phyloP scores from a whole-genome alignment of 2,888 invertebrate genomes.

The Drosophila neutralis region DNA sequence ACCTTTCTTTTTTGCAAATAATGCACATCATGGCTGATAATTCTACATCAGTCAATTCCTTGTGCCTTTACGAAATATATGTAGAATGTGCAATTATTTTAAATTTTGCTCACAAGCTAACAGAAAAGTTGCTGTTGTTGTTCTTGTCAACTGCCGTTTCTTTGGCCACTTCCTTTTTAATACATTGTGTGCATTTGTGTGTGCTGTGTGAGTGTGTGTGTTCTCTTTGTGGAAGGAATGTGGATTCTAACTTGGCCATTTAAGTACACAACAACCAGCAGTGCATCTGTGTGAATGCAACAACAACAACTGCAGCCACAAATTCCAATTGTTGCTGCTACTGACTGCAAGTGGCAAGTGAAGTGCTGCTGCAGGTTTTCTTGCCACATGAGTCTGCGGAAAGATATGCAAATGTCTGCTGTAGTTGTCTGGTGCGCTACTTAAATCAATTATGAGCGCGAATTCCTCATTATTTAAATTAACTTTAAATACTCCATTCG shows the following conservation, averaged over 20 bases:
- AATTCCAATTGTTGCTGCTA: constrained; percentile 50
- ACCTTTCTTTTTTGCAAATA: constrained; percentile 51
- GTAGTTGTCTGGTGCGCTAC: constrained; percentile 56
- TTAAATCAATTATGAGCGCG: constrained; percentile 80
- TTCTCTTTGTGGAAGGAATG: constrained; percentile 75
- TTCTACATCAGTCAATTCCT: constrained; percentile 30
- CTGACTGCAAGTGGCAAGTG: constrained; percentile 37
- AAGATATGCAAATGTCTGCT: constrained; percentile 69
- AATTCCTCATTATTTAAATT: constrained; percentile 81
- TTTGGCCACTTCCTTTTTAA: constrained; percentile 62
- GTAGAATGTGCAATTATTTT: constrained; percentile 73
- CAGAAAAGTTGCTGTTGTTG: constrained; percentile 53
- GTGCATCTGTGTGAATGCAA: constrained; percentile 38
- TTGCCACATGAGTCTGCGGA: constrained; percentile 32
- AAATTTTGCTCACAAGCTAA: constrained; percentile 72
- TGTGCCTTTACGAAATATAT: constrained; percentile 50
- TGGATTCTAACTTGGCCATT: constrained; percentile 78
- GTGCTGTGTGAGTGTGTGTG: constrained; percentile 45
- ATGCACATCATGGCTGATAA: constrained; percentile 56
- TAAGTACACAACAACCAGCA: constrained; percentile 62
- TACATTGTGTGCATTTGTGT: constrained; percentile 25
- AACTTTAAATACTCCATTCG: constrained; percentile 72
- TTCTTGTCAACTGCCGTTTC: constrained; percentile 43
- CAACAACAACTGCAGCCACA: constrained; percentile 29
- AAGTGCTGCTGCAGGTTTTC: constrained; percentile 51